A percentile compares a stretch with the other conserved stretches of the same genome.
phyloP scores from a whole-genome alignment of 2,888 invertebrate genomes.

The Deroplatys truncata region DNA sequence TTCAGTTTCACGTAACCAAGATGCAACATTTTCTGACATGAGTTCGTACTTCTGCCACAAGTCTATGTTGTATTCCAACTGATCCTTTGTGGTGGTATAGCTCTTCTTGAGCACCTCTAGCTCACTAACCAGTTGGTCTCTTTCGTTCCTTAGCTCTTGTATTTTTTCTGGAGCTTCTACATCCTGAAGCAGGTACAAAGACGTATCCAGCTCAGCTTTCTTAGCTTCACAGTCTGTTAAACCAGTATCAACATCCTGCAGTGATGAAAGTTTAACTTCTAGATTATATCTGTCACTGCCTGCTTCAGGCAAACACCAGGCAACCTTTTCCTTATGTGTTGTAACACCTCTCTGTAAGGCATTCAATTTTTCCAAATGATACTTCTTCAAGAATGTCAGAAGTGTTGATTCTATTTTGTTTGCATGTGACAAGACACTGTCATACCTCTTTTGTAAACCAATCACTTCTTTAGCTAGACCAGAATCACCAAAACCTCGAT shows the following conservation, averaged over 20 bases:
- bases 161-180: slow-evolving; percentile 70
- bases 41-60: slow-evolving; percentile 79
- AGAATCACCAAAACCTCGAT: slow-evolving; percentile 74
- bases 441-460: slow-evolving; percentile 78
- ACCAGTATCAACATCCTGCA: slow-evolving; percentile 70
- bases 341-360: slow-evolving; percentile 76
- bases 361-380: slow-evolving; percentile 78
- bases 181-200: slow-evolving; percentile 64
- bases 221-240: slow-evolving; percentile 66
- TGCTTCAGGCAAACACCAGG: slow-evolving; percentile 87
- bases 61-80: slow-evolving; percentile 65
- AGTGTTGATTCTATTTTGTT: slow-evolving; percentile 75
- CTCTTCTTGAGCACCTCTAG: slow-evolving; percentile 65
- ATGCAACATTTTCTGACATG: slow-evolving; percentile 66
- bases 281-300: slow-evolving; percentile 88
- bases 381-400: slow-evolving; percentile 77
- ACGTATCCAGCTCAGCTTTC: slow-evolving; percentile 64
- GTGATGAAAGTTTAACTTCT: slow-evolving; percentile 81
- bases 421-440: slow-evolving; percentile 70
- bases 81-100: slow-evolving; percentile 62
- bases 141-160: slow-evolving; percentile 62
- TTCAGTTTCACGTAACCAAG: slow-evolving; percentile 78
- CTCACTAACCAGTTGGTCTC: slow-evolving; percentile 65
- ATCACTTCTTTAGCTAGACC: slow-evolving; percentile 76
- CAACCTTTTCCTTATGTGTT: slow-evolving; percentile 80